Evolutionary conservation across 1,140 invertebrate genomes (phyloP).

Genomic region (Cylas formicarius): DNA sequence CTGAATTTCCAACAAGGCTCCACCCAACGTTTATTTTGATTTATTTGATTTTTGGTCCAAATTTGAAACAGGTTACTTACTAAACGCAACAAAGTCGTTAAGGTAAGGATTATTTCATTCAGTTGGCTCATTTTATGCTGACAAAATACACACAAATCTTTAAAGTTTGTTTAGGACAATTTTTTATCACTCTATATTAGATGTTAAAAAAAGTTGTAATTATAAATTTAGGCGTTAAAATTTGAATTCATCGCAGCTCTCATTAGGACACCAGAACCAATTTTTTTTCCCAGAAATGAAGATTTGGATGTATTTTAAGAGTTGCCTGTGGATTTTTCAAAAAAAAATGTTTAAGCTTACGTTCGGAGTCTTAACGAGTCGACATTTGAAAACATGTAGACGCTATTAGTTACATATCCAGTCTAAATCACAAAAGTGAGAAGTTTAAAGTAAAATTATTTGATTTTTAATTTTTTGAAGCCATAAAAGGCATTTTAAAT

Average conservation of each 20-base stretch:
- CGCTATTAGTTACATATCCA: too few relatives aligned
- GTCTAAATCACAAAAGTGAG: too few relatives aligned
- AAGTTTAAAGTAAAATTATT: too few relatives aligned
- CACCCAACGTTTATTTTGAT: background rate
- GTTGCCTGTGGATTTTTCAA: constrained; percentile 1
- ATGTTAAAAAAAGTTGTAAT: constrained; percentile 3
- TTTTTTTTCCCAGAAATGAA: too few relatives aligned
- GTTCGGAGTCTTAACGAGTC: too few relatives aligned
- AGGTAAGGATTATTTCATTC: constrained; percentile 7
- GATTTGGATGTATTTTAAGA: too few relatives aligned
- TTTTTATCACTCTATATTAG: constrained; percentile 5
- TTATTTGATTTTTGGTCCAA: constrained; percentile 15
- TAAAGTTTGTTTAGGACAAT: constrained; percentile 1
- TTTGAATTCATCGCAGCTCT: constrained; percentile 1
- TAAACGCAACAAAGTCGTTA: constrained; percentile 14
- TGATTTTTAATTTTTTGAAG: too few relatives aligned
- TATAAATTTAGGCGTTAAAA: constrained; percentile 4
- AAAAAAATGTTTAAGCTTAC: too few relatives aligned
- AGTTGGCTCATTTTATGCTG: constrained; percentile 1
- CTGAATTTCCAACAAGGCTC: constrained; percentile 5
- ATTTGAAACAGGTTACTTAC: constrained; percentile 28
- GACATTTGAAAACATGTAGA: too few relatives aligned
- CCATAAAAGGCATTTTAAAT: too few relatives aligned
- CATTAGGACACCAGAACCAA: too few relatives aligned
- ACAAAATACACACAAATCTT: constrained; percentile 1